A percentile compares a stretch with the other conserved stretches of the same genome.
These are phyloP conservation scores for Ctena decussata DNA, from an alignment of 2,888 invertebrate species.

Conservation along the genomic window DNA sequence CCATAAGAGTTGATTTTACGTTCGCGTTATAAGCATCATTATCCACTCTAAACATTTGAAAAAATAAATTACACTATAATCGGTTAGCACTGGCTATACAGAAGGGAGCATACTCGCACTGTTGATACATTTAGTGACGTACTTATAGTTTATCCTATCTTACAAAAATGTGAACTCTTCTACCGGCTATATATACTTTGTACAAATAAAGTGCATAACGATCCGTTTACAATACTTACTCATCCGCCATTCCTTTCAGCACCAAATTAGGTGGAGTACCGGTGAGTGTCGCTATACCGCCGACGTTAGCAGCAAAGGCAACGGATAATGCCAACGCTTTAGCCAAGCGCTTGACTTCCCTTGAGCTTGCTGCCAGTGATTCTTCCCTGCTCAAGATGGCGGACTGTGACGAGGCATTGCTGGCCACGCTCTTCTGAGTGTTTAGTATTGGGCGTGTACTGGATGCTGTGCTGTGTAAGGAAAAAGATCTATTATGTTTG, in stretches of 20 bases:
- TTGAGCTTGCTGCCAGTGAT: not conserved
- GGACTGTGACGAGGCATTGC: not conserved
- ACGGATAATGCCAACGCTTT: constrained; percentile 66
- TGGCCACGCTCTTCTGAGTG: not conserved
- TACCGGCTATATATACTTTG: too few species aligned
- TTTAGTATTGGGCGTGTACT: not conserved
- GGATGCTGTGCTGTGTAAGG: not conserved
- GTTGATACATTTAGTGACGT: too few species aligned
- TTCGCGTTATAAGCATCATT: too few species aligned
- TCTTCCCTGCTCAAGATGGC: not conserved
- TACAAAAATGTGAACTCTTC: too few species aligned
- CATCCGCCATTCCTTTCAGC: constrained; percentile 62
- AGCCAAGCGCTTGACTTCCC: constrained; percentile 42
- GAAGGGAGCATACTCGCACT: too few species aligned
- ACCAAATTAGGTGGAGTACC: constrained; percentile 72
- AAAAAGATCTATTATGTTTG: not conserved
- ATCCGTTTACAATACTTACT: constrained; percentile 63
- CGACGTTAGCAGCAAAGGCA: constrained; percentile 67
- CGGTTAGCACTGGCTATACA: too few species aligned
- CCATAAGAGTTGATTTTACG: too few species aligned
- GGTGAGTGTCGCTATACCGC: constrained; percentile 69
- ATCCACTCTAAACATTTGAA: too few species aligned
- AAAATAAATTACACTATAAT: too few species aligned
- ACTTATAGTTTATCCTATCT: too few species aligned
- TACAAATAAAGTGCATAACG: too few species aligned